Conservation (phyloP, 2,888 invertebrate genomes). For the Meghimatium bilineatum region DNA sequence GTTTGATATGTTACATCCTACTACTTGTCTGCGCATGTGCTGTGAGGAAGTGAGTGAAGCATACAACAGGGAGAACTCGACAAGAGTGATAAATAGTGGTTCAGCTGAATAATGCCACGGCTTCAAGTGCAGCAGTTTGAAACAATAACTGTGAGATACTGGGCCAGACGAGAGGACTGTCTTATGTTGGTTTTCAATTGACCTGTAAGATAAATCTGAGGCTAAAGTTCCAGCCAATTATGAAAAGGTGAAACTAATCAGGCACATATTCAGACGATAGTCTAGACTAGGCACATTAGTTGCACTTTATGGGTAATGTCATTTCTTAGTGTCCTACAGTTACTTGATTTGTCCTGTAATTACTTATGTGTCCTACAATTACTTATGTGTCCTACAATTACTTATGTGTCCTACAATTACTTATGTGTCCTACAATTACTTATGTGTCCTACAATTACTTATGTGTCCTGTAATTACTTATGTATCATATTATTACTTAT, state of each 20-base stretch:
- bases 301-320: not conserved
- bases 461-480: too few species aligned
- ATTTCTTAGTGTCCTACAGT: not conserved
- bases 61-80: too few species aligned
- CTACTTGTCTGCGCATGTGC: constrained; percentile 18
- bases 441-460: too few species aligned
- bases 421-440: too few species aligned
- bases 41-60: not conserved
- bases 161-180: not conserved
- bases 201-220: constrained; percentile 26
- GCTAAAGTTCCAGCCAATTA: constrained; percentile 16
- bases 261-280: constrained; percentile 39
- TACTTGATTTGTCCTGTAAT: too few species aligned
- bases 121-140: constrained; percentile 17
- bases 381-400: too few species aligned
- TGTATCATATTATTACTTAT: too few species aligned
- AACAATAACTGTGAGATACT: constrained; percentile 23
- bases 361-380: too few species aligned
- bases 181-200: constrained; percentile 20
- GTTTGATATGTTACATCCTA: constrained; percentile 35
- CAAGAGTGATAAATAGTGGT: constrained; percentile 29
- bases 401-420: too few species aligned
- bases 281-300: constrained; percentile 22
- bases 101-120: not conserved
- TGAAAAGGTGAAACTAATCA: constrained; percentile 23